Conservation (phyloP, 2,113 vertebrate genomes). For the Pteropus alecto region DNA sequence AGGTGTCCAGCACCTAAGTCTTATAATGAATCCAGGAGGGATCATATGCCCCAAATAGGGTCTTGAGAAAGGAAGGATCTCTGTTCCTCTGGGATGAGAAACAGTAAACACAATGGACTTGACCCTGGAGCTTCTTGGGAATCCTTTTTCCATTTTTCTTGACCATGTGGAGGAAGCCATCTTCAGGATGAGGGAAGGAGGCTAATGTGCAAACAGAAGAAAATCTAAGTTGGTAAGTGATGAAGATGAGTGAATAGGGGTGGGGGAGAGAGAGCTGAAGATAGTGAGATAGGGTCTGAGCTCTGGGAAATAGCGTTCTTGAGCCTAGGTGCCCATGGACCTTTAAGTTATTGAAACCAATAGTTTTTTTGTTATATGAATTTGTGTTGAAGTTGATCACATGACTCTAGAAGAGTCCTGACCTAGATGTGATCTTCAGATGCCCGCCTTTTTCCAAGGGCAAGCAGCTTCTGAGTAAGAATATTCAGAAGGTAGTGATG, state of each 20-base stretch:
- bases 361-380: neutral
- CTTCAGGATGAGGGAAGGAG: neutral
- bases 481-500: neutral
- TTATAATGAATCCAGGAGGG: neutral
- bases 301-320: neutral
- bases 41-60: neutral
- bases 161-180: neutral
- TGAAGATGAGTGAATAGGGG: neutral
- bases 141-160: neutral
- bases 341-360: neutral
- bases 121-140: neutral
- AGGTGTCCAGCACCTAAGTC: neutral
- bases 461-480: neutral
- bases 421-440: neutral
- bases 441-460: neutral
- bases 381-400: neutral
- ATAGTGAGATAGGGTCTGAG: neutral
- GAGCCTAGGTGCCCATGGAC: neutral
- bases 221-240: neutral
- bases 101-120: neutral
- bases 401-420: neutral
- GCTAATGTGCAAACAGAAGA: neutral
- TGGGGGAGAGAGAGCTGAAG: neutral
- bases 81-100: neutral
- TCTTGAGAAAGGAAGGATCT: neutral